Evolutionary conservation across 2,888 invertebrate species (phyloP).

Genomic region (Odontomyia ornata): DNA sequence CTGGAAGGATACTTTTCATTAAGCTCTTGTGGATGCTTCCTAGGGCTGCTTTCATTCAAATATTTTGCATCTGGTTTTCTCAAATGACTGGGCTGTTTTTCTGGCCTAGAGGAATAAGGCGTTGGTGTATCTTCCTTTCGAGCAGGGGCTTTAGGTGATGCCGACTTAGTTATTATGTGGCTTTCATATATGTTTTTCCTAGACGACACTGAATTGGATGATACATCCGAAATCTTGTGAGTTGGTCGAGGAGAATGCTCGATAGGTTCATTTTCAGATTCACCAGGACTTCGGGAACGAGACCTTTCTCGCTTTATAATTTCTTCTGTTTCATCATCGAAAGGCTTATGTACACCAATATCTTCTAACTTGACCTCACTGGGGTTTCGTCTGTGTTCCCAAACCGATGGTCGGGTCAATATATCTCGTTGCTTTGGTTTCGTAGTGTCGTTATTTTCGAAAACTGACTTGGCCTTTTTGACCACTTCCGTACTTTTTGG

Average conservation of each 20-base stretch:
- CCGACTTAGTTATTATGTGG: conserved; percentile 55
- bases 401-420: conserved; percentile 66
- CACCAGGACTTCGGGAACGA: conserved; percentile 36
- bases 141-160: conserved; percentile 53
- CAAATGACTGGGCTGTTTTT: not conserved
- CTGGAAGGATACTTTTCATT: too few species aligned
- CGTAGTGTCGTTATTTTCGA: conserved; percentile 70
- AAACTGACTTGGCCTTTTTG: conserved; percentile 74
- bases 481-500: conserved; percentile 72
- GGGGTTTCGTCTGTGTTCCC: conserved; percentile 58
- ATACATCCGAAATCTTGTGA: conserved; percentile 39
- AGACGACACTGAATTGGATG: conserved; percentile 58
- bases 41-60: not conserved
- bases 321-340: conserved; percentile 46
- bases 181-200: conserved; percentile 53
- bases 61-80: not conserved
- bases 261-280: conserved; percentile 40
- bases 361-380: conserved; percentile 64
- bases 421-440: conserved; percentile 64
- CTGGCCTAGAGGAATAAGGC: not conserved
- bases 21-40: not conserved
- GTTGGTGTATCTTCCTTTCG: not conserved
- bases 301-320: conserved; percentile 36
- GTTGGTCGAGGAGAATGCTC: not conserved
- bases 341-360: conserved; percentile 63